phyloP scores from a whole-genome alignment of 2,113 vertebrate genomes.

The Ifrita kowaldi region DNA sequence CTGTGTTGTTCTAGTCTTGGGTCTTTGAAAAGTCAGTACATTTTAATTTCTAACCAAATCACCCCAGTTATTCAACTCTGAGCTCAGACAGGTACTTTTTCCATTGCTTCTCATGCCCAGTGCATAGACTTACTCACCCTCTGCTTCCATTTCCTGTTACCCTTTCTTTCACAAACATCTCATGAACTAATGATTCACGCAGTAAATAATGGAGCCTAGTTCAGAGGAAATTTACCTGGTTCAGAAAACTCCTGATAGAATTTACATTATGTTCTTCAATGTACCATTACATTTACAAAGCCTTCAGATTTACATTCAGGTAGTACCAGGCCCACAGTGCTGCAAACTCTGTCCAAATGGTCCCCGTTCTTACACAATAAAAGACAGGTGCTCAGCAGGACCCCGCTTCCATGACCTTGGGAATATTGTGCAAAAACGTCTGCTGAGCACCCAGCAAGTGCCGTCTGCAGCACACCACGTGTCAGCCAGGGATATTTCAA shows the following conservation, averaged over 20 bases:
- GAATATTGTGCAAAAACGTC: slow-evolving; percentile 4
- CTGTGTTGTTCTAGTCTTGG: neutral
- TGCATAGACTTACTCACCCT: neutral
- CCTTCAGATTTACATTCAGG: neutral
- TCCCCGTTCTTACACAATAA: slow-evolving; percentile 7
- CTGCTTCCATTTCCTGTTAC: neutral
- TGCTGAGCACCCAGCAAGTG: neutral
- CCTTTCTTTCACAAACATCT: neutral
- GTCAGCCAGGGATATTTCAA: slow-evolving; percentile 71
- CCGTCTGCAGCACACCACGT: slow-evolving; percentile 3
- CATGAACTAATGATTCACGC: neutral
- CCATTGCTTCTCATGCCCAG: neutral
- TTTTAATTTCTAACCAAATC: neutral
- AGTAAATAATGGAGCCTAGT: neutral
- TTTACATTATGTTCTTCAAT: neutral
- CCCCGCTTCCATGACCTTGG: slow-evolving; percentile 7
- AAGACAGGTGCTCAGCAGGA: slow-evolving; percentile 11
- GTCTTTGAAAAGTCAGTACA: neutral
- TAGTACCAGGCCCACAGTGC: neutral
- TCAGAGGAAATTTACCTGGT: neutral
- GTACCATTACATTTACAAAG: neutral
- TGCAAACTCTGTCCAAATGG: neutral
- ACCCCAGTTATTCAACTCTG: neutral
- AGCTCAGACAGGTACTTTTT: neutral
- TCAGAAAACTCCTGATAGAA: neutral